Conservation (phyloP, 2,113 vertebrate genomes). For the human region DNA sequence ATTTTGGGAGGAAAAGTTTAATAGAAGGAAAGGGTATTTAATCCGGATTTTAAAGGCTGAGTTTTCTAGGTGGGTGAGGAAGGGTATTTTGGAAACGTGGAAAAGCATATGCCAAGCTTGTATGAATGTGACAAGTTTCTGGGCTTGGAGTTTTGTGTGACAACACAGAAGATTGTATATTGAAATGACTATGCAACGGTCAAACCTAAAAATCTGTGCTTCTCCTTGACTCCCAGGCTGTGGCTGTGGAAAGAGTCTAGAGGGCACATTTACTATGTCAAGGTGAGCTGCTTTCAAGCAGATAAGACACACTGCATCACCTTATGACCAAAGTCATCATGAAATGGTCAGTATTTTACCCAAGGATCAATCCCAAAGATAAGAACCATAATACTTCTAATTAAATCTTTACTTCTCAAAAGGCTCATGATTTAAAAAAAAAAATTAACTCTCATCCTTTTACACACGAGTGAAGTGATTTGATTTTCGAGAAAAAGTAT, state of each 20-base stretch:
- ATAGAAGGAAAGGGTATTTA: not conserved
- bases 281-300: not conserved
- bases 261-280: not conserved
- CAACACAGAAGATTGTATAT: not conserved
- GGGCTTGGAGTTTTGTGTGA: not conserved
- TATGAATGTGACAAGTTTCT: not conserved
- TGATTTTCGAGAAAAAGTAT: not conserved
- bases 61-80: not conserved
- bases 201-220: not conserved
- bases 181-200: not conserved
- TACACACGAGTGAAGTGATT: conserved; percentile 57
- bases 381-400: not conserved
- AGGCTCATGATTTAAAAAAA: conserved; percentile 42
- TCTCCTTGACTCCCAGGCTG: not conserved
- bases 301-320: not conserved
- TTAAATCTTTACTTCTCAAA: not conserved
- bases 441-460: not conserved
- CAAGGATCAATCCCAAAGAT: not conserved
- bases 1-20: not conserved
- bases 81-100: not conserved
- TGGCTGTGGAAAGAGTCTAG: not conserved
- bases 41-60: not conserved
- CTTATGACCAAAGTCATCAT: too few relatives aligned
- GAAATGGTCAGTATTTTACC: not conserved
- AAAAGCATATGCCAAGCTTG: not conserved